These are phyloP conservation scores for Falco columbarius DNA, from an alignment of 2,797 vertebrate species.

Conservation along the genomic window DNA sequence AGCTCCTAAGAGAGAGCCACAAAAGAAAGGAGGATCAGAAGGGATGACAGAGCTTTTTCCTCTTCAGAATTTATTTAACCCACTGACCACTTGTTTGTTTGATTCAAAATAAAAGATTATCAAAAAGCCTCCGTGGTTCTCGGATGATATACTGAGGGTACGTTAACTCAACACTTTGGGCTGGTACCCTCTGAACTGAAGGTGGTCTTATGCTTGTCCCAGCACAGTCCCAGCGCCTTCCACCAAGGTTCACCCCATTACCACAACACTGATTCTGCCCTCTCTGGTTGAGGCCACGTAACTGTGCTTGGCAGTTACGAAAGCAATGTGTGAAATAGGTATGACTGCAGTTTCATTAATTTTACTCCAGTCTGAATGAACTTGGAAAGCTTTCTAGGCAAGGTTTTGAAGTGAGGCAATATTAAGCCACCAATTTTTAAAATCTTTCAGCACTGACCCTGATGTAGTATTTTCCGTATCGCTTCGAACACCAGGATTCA, in stretches of 20 bases:
- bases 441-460: not conserved
- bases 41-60: not conserved
- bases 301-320: rapidly evolving
- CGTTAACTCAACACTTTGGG: not conserved
- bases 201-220: not conserved
- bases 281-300: not conserved
- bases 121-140: not conserved
- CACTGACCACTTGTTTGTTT: not conserved
- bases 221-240: not conserved
- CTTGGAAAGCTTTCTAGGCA: conserved; percentile 3
- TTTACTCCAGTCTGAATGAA: not conserved
- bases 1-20: not conserved
- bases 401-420: not conserved
- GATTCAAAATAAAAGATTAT: not conserved
- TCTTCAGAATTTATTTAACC: conserved; percentile 18
- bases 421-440: not conserved
- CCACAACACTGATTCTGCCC: not conserved
- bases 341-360: not conserved
- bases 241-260: not conserved
- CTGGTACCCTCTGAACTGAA: not conserved
- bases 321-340: not conserved
- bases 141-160: not conserved
- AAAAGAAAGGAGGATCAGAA: conserved; percentile 35
- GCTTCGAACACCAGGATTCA: not conserved
- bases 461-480: not conserved